Conservation (phyloP, 2,888 invertebrate genomes). For the Theristus sp. region DNA sequence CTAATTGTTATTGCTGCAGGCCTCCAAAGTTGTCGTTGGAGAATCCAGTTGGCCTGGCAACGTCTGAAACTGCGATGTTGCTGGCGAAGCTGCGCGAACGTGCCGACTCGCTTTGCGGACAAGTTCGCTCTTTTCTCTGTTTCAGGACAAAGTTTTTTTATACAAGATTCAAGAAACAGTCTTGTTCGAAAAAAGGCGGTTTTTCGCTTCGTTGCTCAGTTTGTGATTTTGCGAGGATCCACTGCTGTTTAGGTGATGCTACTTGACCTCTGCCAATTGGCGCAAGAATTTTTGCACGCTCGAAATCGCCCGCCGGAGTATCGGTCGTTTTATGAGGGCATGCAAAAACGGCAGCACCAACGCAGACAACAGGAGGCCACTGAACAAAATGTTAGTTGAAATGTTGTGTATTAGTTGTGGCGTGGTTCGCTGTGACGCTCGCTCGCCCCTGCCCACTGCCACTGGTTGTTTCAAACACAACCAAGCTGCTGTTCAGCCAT, state of each 20-base stretch:
- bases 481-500: too few species aligned
- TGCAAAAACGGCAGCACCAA: slow-evolving; percentile 35
- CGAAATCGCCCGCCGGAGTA: background rate
- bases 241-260: slow-evolving; percentile 26
- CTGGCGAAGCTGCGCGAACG: background rate
- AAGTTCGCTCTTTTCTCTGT: background rate
- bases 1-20: too few species aligned
- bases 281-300: slow-evolving; percentile 24
- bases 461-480: too few species aligned
- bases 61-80: background rate
- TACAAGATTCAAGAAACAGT: too few species aligned
- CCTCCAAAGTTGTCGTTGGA: background rate
- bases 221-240: too few species aligned
- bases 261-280: slow-evolving; percentile 23
- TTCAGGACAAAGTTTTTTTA: too few species aligned
- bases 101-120: background rate
- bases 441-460: too few species aligned
- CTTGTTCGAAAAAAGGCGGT: too few species aligned
- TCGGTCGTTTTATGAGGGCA: slow-evolving; percentile 75
- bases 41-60: background rate
- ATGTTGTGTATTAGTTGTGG: too few species aligned
- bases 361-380: background rate
- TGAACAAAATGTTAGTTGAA: background rate
- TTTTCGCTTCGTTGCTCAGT: too few species aligned
- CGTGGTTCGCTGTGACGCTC: too few species aligned